A percentile compares a stretch with the other conserved stretches of the same genome.
Evolutionary conservation across 2,113 vertebrate species (phyloP).

Genomic region (Atherinomorus stipes): DNA sequence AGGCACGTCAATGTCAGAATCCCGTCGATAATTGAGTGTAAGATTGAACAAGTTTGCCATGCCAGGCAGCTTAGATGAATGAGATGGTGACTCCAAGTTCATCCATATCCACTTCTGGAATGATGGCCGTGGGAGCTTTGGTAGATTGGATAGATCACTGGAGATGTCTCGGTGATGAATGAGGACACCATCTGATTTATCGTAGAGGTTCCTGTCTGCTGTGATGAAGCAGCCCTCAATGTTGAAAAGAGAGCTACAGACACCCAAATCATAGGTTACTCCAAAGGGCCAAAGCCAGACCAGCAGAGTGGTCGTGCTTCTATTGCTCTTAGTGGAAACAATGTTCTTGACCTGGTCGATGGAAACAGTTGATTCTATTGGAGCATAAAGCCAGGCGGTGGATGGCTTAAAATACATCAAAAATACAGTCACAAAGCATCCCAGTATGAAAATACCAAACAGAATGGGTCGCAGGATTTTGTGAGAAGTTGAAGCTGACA

Average conservation of each 20-base stretch:
- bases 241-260: constrained; percentile 92
- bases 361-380: constrained; percentile 91
- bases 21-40: constrained; percentile 93
- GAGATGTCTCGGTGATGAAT: constrained; percentile 95
- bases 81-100: constrained; percentile 97
- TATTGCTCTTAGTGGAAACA: constrained; percentile 88
- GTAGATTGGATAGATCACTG: constrained; percentile 93
- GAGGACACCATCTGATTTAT: constrained; percentile 92
- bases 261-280: constrained; percentile 90
- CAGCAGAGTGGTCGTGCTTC: constrained; percentile 92
- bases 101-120: constrained; percentile 99
- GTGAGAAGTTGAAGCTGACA: constrained; percentile 93
- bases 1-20: constrained; percentile 98
- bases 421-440: constrained; percentile 94
- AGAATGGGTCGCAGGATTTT: constrained; percentile 95
- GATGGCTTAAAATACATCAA: constrained; percentile 97
- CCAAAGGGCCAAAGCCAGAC: constrained; percentile 99
- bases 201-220: constrained; percentile 91
- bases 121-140: constrained; percentile 88
- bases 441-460: constrained; percentile 89
- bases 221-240: constrained; percentile 95
- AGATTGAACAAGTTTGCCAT: constrained; percentile 95
- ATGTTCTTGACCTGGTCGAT: constrained; percentile 91
- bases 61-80: constrained; percentile 91
- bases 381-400: constrained; percentile 92